Conservation (phyloP, 2,888 invertebrate species). For the Archips xylosteana region DNA sequence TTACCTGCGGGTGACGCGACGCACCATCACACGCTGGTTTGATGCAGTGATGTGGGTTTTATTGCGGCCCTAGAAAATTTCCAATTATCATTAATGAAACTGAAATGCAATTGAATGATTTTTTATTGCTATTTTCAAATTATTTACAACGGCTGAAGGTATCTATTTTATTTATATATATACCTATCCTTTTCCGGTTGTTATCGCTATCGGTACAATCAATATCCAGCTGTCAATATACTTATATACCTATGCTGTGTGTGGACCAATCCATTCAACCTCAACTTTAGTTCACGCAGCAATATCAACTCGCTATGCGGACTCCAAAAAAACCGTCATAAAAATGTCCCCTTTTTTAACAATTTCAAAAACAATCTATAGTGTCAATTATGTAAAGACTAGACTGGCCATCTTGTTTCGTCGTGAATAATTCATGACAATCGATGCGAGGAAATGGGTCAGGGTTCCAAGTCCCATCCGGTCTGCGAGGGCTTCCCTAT, state of each 20-base stretch:
- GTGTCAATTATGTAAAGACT: not conserved
- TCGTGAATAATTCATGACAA: constrained; percentile 44
- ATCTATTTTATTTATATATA: no score
- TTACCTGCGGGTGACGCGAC: constrained; percentile 89
- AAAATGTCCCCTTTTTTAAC: not conserved
- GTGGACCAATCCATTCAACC: no score
- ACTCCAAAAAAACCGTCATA: no score
- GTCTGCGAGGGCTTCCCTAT: not conserved
- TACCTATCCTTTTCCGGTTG: no score
- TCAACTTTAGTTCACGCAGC: no score
- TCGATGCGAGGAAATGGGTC: constrained; percentile 43
- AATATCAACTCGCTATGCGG: not conserved
- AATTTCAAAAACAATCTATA: not conserved
- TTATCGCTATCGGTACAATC: no score
- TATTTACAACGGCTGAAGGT: no score
- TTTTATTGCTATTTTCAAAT: no score
- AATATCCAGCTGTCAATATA: no score
- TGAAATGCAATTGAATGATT: no score
- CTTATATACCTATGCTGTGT: no score
- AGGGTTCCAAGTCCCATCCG: not conserved
- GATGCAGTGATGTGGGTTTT: constrained; percentile 61
- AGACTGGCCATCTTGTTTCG: constrained; percentile 26
- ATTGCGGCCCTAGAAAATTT: constrained; percentile 58
- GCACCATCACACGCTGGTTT: constrained; percentile 87
- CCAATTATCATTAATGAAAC: not conserved